These are phyloP conservation scores for Saccostrea cuccullata DNA, from an alignment of 1,140 invertebrate genomes.

Conservation along the genomic window DNA sequence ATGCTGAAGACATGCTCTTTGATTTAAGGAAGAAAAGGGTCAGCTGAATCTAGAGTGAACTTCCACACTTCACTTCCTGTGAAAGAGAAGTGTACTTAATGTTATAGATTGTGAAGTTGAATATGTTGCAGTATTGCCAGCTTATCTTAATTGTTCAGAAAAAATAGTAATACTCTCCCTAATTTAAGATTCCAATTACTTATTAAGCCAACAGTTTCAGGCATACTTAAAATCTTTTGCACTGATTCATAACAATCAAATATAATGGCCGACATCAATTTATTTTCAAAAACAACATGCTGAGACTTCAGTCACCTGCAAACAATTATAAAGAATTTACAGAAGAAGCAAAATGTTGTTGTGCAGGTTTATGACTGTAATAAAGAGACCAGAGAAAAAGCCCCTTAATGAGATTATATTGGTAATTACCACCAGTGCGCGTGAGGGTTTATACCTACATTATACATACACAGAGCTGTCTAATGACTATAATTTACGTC, in stretches of 20 bases:
- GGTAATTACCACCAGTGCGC: background rate
- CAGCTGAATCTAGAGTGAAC: background rate
- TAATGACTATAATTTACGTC: slow-evolving; percentile 29
- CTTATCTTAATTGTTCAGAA: background rate
- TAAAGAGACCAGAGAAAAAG: slow-evolving; percentile 25
- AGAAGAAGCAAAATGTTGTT: slow-evolving; percentile 28
- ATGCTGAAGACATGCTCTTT: no score
- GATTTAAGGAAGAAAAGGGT: no score
- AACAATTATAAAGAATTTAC: slow-evolving; percentile 30
- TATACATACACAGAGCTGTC: slow-evolving; percentile 23
- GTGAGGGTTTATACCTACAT: slow-evolving; percentile 26
- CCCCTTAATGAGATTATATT: slow-evolving; percentile 26
- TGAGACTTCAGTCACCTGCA: slow-evolving; percentile 14
- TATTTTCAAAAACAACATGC: slow-evolving; percentile 36
- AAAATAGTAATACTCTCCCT: slow-evolving; percentile 12
- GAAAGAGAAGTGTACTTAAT: background rate
- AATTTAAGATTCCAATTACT: slow-evolving; percentile 26
- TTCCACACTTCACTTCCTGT: background rate
- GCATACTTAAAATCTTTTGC: slow-evolving; percentile 31
- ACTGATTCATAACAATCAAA: slow-evolving; percentile 36
- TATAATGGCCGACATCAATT: slow-evolving; percentile 34
- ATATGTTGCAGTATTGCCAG: slow-evolving; percentile 6
- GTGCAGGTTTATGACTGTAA: slow-evolving; percentile 26
- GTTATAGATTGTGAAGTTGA: background rate
- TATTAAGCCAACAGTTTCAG: slow-evolving; percentile 6